Evolutionary conservation across 2,797 vertebrate species (phyloP), one percentile per base, ranked within the genome.

Genomic region (Scyliorhinus canicula): DNA sequence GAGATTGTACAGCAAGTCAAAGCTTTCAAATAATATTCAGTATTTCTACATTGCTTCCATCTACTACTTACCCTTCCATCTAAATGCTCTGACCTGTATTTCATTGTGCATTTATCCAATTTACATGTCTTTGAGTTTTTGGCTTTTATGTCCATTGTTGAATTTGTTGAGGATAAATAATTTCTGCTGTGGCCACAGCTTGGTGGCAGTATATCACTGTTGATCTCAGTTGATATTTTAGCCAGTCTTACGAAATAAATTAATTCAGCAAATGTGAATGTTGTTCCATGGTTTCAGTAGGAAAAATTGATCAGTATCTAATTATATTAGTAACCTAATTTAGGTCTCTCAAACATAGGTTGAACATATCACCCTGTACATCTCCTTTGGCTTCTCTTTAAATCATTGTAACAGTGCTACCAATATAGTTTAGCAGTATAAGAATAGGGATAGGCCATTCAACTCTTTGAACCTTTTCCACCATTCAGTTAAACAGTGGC

Each of bases 171-270:
- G 2, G 31, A 57, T 88, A 55, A 86, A 55, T 55, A 0, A 35
- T 31, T 60, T 90, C 35, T 90, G 35, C 35, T 60, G 24, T 90
- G 35, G 55, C 55, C 35, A 40, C 86, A 90, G 86, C 57, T 90
- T 90, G 86, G 55, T 90, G 86, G 7, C 31, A n/a, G 86, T 31
- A 31, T 35, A 86, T 14, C 84, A 86, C 50, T 35, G 52, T 57
- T n/a, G n/a, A 90, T 57, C 86, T 60, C 86, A 82, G 44, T 82
- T 82, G 79, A 82, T 90, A 57, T 60, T 90, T 90, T n/a, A 90
- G 86, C 57, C 26, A 19, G 44, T 47, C 40, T 90, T 90, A 90
- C 40, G 55, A 60, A 21, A 40, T 7, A 31, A 90, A 90, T 90
- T 60, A 63, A 40, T 63, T 60, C 35, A 57, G 31, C 86, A 31